These are phyloP conservation scores for Ethmia dodecea DNA, from an alignment of 2,888 invertebrate species.

Conservation along the genomic window DNA sequence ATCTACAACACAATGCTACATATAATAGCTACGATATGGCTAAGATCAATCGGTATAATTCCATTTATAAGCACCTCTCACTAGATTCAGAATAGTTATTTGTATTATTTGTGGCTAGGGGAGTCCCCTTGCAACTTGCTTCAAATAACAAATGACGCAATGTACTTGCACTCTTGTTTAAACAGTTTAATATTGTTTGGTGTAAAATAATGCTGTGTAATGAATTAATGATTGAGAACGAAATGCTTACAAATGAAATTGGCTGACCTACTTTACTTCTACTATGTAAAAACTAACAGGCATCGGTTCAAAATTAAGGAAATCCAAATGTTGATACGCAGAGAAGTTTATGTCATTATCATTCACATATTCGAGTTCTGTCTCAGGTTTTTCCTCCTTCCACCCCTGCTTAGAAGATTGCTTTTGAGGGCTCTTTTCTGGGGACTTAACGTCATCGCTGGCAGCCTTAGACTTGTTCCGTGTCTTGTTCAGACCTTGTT, in stretches of 20 bases:
- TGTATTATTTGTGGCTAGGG: too few species aligned
- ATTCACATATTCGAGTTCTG: conserved; percentile 29
- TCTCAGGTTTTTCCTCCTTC: conserved; percentile 37
- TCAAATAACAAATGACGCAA: too few species aligned
- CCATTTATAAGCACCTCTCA: conserved; percentile 50
- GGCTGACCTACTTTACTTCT: conserved; percentile 11
- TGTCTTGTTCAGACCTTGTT: conserved; percentile 47
- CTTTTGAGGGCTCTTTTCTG: conserved; percentile 32
- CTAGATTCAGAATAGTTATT: conserved; percentile 1
- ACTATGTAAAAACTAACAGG: conserved; percentile 50
- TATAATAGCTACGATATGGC: conserved; percentile 65
- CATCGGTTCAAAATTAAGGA: conserved; percentile 56
- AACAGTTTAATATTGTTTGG: too few species aligned
- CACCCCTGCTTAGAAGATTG: conserved; percentile 37
- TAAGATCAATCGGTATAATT: too few species aligned
- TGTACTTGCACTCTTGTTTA: too few species aligned
- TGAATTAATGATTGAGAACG: too few species aligned
- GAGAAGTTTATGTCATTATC: conserved; percentile 30
- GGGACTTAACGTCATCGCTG: conserved; percentile 39
- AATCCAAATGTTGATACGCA: conserved; percentile 57
- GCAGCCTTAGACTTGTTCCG: conserved; percentile 43
- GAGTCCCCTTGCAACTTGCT: too few species aligned
- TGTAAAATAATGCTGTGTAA: too few species aligned
- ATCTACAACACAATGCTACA: conserved; percentile 9
- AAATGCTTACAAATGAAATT: conserved; percentile 39